Conservation (phyloP, 2,113 vertebrate genomes). For the Circaetus gallicus region DNA sequence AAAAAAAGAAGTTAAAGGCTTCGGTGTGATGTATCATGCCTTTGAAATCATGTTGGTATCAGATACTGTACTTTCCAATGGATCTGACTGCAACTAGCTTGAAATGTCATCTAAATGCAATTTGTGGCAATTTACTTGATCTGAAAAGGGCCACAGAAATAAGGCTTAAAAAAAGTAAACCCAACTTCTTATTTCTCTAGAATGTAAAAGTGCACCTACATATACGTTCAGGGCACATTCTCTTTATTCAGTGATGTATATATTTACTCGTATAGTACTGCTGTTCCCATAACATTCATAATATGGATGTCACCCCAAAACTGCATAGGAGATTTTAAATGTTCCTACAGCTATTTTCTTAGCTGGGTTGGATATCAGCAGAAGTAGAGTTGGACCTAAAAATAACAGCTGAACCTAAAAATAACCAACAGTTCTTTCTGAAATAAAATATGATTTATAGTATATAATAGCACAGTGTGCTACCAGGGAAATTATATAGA, state of each 20-base stretch:
- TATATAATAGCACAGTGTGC: background rate
- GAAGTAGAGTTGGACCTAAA: background rate
- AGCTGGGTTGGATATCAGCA: background rate
- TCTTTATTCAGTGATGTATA: background rate
- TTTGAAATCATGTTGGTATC: constrained; percentile 4
- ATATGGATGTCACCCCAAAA: background rate
- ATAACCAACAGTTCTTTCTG: constrained; percentile 6
- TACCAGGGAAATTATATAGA: background rate
- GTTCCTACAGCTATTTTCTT: constrained; percentile 10
- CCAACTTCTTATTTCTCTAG: background rate
- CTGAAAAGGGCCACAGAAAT: constrained; percentile 6
- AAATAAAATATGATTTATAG: constrained; percentile 4
- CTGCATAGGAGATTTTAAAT: background rate
- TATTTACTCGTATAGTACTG: background rate
- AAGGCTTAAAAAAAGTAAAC: background rate
- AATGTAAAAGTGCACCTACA: background rate
- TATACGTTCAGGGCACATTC: background rate
- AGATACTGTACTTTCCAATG: background rate
- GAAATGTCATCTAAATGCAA: constrained; percentile 21
- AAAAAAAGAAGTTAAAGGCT: background rate
- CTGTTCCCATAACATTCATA: background rate
- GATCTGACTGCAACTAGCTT: background rate
- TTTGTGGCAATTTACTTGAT: background rate
- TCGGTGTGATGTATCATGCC: background rate
- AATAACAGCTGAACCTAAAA: background rate